Evolutionary conservation across 64 coral and sea anemone species (phyloP), one percentile per base, ranked within the genome.

Genomic region (Stylophora pistillata): DNA sequence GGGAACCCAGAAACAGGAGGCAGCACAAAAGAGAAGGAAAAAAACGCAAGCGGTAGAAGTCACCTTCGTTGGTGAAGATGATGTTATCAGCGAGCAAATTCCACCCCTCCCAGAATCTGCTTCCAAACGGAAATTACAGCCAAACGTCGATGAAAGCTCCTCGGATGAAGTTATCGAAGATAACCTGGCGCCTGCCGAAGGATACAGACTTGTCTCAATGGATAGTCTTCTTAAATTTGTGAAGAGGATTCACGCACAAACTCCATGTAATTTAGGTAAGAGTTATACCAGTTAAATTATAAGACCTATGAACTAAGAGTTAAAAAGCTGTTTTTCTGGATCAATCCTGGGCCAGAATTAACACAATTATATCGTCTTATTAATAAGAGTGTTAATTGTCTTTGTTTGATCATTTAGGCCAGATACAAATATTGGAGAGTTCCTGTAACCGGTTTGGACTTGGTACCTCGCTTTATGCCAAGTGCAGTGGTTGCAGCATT

Each of bases 401-500:
- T 58, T 85, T 66, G 16, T n/a, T 78, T 78, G 15, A 30, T 78
- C 23, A 26, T 53, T 15, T 63, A 83, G 53, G 79, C 30, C 15
- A 17, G 21, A 9, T 63, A n/a, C 16, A 61, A 63, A 18, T 59
- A 27, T 9, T 23, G 31, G 79, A 83, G 29, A 83, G 15, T 30
- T 10, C 11, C 5, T 63, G 17, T 64, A 28, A 64, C 30, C 18
- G 79, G 18, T 66, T 54, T 63, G 57, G 79, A 4, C 52, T 83
- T 17, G 23, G 79, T 30, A 83, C 56, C 54, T 55, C 33, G 10
- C 21, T 88, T 13, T 88, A 60, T 88, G 73, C 56, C 21, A 13
- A 55, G 10, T 88, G 79, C 30, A 33, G 32, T 68, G 34, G 58
- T 27, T 91, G 89, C 74, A 76, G 55, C 1, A 87, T 92, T 73